These are phyloP conservation scores for Rhodeus uyekii DNA, from an alignment of 2,797 vertebrate genomes.

Conservation along the genomic window DNA sequence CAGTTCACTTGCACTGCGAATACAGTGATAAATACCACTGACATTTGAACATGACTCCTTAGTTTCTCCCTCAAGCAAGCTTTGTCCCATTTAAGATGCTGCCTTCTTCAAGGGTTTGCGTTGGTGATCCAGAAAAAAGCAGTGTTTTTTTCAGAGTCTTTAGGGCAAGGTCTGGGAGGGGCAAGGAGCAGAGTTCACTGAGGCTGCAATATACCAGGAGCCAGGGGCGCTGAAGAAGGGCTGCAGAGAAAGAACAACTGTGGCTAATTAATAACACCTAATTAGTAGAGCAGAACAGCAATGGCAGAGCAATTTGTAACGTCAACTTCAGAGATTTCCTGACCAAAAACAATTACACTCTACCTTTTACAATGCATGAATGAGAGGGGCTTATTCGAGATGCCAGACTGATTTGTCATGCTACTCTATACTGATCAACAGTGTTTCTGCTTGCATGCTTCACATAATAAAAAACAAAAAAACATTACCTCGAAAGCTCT, in stretches of 20 bases:
- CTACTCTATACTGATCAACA: not conserved
- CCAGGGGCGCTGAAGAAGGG: slow-evolving; percentile 12
- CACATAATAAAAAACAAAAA: not conserved
- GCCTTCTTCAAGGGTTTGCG: slow-evolving; percentile 29
- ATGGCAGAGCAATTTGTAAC: slow-evolving; percentile 59
- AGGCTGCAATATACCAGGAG: slow-evolving; percentile 6
- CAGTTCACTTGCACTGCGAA: slow-evolving; percentile 16
- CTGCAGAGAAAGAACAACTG: slow-evolving; percentile 36
- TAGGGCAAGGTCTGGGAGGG: not conserved
- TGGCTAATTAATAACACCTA: slow-evolving; percentile 66
- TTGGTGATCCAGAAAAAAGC: slow-evolving; percentile 21
- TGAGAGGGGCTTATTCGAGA: slow-evolving; percentile 7
- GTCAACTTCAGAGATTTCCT: slow-evolving; percentile 50
- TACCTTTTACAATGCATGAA: slow-evolving; percentile 26
- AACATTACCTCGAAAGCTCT: not conserved
- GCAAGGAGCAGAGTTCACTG: slow-evolving; percentile 27
- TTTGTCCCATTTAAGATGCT: slow-evolving; percentile 57
- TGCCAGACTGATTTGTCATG: slow-evolving; percentile 16
- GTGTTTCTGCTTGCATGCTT: not conserved
- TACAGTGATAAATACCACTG: slow-evolving; percentile 42
- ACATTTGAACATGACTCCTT: slow-evolving; percentile 54
- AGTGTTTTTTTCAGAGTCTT: not conserved
- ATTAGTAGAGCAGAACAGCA: slow-evolving; percentile 58
- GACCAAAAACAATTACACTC: slow-evolving; percentile 18
- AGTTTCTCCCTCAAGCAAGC: slow-evolving; percentile 53